Percentiles rank a stretch among this genome's conserved stretches.
These are phyloP conservation scores for Troilus luridus DNA, from an alignment of 2,888 invertebrate genomes.

Conservation along the genomic window DNA sequence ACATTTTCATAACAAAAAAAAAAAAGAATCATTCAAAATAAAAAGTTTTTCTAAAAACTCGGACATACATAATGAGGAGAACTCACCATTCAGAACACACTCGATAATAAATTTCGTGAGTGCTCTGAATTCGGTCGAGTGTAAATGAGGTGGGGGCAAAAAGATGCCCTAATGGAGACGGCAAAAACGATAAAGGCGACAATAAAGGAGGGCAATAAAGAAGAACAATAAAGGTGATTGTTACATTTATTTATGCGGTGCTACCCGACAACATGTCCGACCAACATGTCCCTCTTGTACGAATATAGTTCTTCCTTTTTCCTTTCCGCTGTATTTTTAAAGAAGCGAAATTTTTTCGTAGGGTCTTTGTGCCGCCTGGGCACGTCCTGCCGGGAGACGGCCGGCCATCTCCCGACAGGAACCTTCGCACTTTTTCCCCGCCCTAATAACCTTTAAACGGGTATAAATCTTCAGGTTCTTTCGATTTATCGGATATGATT, in stretches of 20 bases:
- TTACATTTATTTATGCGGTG: slow-evolving; percentile 34
- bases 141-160: neutral
- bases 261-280: neutral
- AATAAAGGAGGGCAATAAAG: neutral
- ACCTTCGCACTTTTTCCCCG: neutral
- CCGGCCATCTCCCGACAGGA: neutral
- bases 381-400: neutral
- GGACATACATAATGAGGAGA: neutral
- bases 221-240: slow-evolving; percentile 11
- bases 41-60: neutral
- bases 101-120: slow-evolving; percentile 2
- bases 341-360: slow-evolving; percentile 26
- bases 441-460: slow-evolving; percentile 27
- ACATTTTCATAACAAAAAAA: neutral
- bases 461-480: neutral
- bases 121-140: slow-evolving; percentile 26
- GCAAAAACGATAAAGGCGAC: slow-evolving; percentile 7
- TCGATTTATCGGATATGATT: neutral
- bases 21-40: neutral
- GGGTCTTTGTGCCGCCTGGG: neutral
- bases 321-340: slow-evolving; percentile 28
- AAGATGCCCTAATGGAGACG: slow-evolving; percentile 20
- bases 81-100: neutral
- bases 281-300: neutral
- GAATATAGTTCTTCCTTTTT: slow-evolving; percentile 28